Conservation (phyloP, 2,797 vertebrate species). For the Gymnopithys bicolor region DNA sequence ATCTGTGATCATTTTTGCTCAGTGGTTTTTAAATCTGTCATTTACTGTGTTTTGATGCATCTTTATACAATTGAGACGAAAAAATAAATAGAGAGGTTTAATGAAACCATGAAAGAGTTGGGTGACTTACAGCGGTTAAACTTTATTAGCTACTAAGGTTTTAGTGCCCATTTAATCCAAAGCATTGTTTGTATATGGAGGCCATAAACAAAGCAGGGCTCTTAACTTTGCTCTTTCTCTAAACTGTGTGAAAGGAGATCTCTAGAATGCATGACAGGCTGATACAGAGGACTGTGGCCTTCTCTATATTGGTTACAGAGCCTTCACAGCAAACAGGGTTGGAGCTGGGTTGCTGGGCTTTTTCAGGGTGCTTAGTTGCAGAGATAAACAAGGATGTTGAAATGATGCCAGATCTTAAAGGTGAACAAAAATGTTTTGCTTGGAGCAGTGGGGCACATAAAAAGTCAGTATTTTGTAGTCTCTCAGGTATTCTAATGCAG, state of each 20-base stretch:
- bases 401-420: neutral
- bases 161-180: neutral
- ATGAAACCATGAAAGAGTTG: neutral
- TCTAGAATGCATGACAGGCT: neutral
- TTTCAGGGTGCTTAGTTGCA: neutral
- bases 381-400: constrained; percentile 1
- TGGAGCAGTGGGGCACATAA: neutral
- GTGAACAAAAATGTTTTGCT: neutral
- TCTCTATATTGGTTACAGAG: neutral
- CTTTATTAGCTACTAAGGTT: neutral
- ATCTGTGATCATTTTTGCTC: neutral
- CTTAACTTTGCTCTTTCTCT: neutral
- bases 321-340: neutral
- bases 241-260: neutral
- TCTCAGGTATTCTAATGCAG: neutral
- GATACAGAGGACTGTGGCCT: neutral
- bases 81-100: neutral
- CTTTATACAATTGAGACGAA: neutral
- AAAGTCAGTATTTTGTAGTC: neutral
- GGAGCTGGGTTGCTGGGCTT: neutral
- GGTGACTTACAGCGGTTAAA: neutral
- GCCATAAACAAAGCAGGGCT: neutral
- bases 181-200: neutral
- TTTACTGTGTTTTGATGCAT: neutral
- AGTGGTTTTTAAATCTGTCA: neutral